Evolutionary conservation across 2,888 invertebrate genomes (phyloP), one percentile per base, ranked within the genome.

Genomic region (Lutraria lutraria): DNA sequence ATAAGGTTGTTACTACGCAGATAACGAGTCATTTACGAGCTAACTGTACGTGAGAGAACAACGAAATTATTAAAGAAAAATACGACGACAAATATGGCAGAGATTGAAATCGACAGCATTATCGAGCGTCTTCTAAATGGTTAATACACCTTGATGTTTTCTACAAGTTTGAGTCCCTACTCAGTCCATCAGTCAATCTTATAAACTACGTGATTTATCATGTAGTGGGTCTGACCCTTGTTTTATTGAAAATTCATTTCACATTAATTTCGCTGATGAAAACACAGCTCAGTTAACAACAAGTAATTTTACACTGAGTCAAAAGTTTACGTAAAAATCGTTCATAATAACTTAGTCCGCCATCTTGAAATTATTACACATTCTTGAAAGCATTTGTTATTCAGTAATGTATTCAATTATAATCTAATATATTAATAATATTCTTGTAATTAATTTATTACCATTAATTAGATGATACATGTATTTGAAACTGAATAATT

Each of bases 21-120:
- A 52, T 85, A 2, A 34, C 54, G n/a, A 56, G 43, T 85, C 29
- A 60, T 60, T 80, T 80, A 85, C 60, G 12, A 85, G 80, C 19
- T 4, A 19, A 79, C 54, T 4, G n/a, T 21, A 54, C 21, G 29
- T 34, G 21, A 34, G 56, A n/a, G 19, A 34, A 60, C 68, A 1
- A 54, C 31, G 25, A 31, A 53, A 21, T 54, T 19, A 29, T 12
- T 53, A n/a, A 34, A 53, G 76, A 85, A 54, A 25, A 79, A 60
- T 43, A 4, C 53, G 31, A 53, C 63, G 72, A 84, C n/a, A 54
- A 34, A 29, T 1, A 85, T 85, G 81, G 83, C 81, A 31, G 88
- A 88, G 29, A 84, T 88, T 34, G 43, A 88, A 54, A 88, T 88
- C 0, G 88, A 88, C 81, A 84, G 54, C 81, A 88, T 88, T n/a